phyloP scores from a whole-genome alignment of 2,797 vertebrate genomes.

The Somateria mollissima region DNA sequence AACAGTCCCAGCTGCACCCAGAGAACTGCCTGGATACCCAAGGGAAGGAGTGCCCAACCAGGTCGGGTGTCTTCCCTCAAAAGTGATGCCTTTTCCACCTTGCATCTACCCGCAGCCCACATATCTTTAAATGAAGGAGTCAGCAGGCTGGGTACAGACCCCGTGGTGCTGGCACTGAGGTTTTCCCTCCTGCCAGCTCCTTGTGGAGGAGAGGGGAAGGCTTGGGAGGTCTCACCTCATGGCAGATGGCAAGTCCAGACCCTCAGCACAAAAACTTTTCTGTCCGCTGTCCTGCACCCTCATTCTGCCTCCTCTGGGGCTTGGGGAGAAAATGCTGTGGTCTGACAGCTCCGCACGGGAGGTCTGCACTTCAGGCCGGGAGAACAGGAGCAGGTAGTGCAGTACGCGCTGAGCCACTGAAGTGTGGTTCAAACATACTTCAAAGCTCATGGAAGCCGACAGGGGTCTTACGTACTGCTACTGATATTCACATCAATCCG shows the following conservation, averaged over 20 bases:
- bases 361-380: conserved; percentile 35
- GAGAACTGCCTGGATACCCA: background rate
- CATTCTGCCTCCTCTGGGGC: background rate
- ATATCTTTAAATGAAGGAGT: background rate
- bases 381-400: conserved; percentile 39
- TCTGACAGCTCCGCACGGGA: background rate
- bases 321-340: background rate
- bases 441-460: conserved; percentile 67
- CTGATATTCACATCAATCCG: conserved; percentile 64
- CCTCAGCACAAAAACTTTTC: background rate
- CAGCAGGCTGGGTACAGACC: background rate
- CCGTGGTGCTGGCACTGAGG: accelerated
- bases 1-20: background rate
- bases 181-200: background rate
- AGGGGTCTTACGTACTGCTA: conserved; percentile 57
- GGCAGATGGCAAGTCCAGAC: background rate
- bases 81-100: background rate
- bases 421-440: conserved; percentile 69
- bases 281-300: background rate
- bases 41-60: background rate
- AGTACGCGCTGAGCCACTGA: conserved; percentile 55
- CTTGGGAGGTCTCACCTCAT: background rate
- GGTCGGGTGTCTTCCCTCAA: background rate
- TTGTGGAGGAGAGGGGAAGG: background rate
- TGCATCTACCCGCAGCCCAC: background rate